Evolutionary conservation across 2,113 vertebrate genomes (phyloP).

Genomic region (Callospermophilus lateralis): DNA sequence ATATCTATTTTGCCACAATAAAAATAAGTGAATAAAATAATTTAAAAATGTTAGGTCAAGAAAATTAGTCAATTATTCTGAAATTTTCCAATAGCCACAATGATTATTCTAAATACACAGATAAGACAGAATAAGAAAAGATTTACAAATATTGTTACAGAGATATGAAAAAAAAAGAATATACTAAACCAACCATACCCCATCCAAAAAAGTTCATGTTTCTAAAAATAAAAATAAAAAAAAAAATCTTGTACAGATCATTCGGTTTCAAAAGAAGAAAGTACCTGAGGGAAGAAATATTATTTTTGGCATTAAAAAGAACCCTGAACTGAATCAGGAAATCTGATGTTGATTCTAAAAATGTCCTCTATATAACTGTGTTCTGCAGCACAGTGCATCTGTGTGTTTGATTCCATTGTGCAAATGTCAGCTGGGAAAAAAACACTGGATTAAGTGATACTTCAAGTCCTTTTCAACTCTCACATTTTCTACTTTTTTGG

Average conservation of each 20-base stretch:
- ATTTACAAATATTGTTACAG: not conserved
- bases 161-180: slow-evolving; percentile 21
- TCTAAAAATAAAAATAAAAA: slow-evolving; percentile 1
- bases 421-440: not conserved
- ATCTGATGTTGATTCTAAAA: not conserved
- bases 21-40: not conserved
- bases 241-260: not conserved
- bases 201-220: not conserved
- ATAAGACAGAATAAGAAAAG: not conserved
- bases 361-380: not conserved
- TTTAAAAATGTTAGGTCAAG: not conserved
- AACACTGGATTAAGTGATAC: too few species aligned
- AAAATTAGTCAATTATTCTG: not conserved
- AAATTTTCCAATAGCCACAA: not conserved
- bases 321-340: not conserved
- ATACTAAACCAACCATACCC: not conserved
- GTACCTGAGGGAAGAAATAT: not conserved
- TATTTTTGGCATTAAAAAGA: not conserved
- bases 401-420: not conserved
- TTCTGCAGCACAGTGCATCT: not conserved
- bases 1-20: not conserved
- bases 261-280: slow-evolving; percentile 38
- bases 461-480: not conserved
- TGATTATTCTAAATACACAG: not conserved
- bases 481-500: not conserved